A percentile compares a stretch with the other conserved stretches of the same genome.
These are phyloP conservation scores for Masticophis lateralis DNA, from an alignment of 2,797 vertebrate species.

Conservation along the genomic window DNA sequence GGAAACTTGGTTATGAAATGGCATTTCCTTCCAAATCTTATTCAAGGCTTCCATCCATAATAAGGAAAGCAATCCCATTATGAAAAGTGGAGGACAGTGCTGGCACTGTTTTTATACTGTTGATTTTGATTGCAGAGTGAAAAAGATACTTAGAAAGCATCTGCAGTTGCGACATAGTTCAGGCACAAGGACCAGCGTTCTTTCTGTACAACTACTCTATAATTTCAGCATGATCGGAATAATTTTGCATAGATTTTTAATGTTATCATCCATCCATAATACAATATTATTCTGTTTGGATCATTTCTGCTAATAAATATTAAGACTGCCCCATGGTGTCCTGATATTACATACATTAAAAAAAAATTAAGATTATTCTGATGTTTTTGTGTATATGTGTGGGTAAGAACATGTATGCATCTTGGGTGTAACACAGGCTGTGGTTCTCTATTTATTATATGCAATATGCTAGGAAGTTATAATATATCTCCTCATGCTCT, in stretches of 20 bases:
- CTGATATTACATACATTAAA: constrained; percentile 1
- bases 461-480: constrained; percentile 34
- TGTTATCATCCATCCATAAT: not conserved
- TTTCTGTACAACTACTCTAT: not conserved
- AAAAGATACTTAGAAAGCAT: not conserved
- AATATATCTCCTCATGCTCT: constrained; percentile 33
- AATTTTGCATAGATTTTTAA: not conserved
- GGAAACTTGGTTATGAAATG: not conserved
- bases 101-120: not conserved
- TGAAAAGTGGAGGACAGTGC: not conserved
- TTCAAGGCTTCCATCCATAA: not conserved
- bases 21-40: not conserved
- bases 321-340: not conserved
- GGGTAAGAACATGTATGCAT: not conserved
- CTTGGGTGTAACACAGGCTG: not conserved
- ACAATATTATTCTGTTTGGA: constrained; percentile 24
- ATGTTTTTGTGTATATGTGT: not conserved
- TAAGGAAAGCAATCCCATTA: not conserved
- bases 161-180: not conserved
- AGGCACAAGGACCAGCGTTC: accelerated
- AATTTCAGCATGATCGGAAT: not conserved
- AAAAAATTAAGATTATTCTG: constrained; percentile 7
- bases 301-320: constrained; percentile 26
- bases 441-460: constrained; percentile 24
- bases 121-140: not conserved